Evolutionary conservation across 2,888 invertebrate species (phyloP).

Genomic region (Rhyacophila evoluta): DNA sequence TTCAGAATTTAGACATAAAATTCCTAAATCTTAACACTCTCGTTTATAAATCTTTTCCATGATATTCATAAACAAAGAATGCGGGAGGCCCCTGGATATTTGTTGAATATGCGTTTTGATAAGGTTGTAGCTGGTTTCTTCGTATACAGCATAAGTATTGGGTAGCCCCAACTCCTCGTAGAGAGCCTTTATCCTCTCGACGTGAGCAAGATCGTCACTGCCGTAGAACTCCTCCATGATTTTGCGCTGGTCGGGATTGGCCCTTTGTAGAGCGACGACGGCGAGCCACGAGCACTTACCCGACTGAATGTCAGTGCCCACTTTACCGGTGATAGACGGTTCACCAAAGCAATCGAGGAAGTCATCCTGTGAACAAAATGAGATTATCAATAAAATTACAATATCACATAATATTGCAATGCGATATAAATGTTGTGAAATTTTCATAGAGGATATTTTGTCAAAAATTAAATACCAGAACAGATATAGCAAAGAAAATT

Average conservation of each 20-base stretch:
- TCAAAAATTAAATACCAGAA: too few relatives aligned
- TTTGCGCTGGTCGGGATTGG: slow-evolving; percentile 76
- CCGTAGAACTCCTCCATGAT: slow-evolving; percentile 86
- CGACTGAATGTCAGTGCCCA: slow-evolving; percentile 92
- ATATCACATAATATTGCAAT: too few relatives aligned
- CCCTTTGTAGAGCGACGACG: slow-evolving; percentile 87
- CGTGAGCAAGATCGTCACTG: slow-evolving; percentile 73
- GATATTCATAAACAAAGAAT: slow-evolving; percentile 84
- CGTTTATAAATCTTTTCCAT: slow-evolving; percentile 80
- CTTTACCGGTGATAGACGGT: slow-evolving; percentile 86
- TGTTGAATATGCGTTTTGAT: slow-evolving; percentile 87
- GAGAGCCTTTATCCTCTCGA: slow-evolving; percentile 78
- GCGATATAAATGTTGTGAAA: too few relatives aligned
- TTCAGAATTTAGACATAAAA: neutral
- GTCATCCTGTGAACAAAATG: slow-evolving; percentile 77
- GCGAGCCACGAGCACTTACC: slow-evolving; percentile 97
- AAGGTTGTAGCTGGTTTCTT: slow-evolving; percentile 86
- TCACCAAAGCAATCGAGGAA: slow-evolving; percentile 93
- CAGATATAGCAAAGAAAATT: too few relatives aligned
- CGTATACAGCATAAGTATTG: slow-evolving; percentile 82
- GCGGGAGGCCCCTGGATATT: slow-evolving; percentile 83
- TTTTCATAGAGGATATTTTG: too few relatives aligned
- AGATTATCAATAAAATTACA: too few relatives aligned
- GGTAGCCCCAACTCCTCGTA: slow-evolving; percentile 84
- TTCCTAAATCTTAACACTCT: neutral